Conservation (phyloP, 2,113 vertebrate species). For the Lophotis ruficrista region DNA sequence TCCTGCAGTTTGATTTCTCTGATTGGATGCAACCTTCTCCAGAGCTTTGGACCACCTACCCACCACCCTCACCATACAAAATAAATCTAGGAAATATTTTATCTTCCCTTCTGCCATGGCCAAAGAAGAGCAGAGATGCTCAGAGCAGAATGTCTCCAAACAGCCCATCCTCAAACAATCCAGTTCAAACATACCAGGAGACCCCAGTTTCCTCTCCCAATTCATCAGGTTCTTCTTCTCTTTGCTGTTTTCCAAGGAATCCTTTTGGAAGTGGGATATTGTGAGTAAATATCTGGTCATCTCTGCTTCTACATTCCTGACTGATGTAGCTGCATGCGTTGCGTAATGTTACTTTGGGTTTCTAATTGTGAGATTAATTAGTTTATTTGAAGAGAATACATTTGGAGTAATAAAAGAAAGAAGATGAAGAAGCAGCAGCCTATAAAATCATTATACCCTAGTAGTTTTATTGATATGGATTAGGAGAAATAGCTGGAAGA, state of each 20-base stretch:
- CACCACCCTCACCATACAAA: not conserved
- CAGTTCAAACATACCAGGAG: not conserved
- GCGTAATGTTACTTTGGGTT: not conserved
- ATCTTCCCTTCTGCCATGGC: not conserved
- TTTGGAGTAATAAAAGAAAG: constrained; percentile 19
- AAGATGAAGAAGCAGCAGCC: not conserved
- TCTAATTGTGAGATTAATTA: constrained; percentile 37
- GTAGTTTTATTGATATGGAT: constrained; percentile 55
- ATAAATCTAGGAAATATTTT: not conserved
- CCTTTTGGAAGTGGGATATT: not conserved
- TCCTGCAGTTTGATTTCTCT: constrained; percentile 8
- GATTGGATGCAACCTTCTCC: not conserved
- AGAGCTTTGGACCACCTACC: not conserved
- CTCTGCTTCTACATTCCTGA: not conserved
- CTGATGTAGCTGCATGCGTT: not conserved
- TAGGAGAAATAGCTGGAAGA: constrained; percentile 55
- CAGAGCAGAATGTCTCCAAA: not conserved
- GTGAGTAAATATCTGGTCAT: not conserved
- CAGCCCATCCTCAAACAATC: not conserved
- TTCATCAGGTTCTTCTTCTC: not conserved
- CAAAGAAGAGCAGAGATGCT: not conserved
- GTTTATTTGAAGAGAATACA: constrained; percentile 19
- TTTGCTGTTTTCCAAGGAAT: not conserved
- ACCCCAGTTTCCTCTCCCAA: not conserved
- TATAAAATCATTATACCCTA: constrained; percentile 34